Base-by-base conservation (phyloP, 2,113 vertebrate genomes). In the Tretioscincus oriximinensis region DNA sequence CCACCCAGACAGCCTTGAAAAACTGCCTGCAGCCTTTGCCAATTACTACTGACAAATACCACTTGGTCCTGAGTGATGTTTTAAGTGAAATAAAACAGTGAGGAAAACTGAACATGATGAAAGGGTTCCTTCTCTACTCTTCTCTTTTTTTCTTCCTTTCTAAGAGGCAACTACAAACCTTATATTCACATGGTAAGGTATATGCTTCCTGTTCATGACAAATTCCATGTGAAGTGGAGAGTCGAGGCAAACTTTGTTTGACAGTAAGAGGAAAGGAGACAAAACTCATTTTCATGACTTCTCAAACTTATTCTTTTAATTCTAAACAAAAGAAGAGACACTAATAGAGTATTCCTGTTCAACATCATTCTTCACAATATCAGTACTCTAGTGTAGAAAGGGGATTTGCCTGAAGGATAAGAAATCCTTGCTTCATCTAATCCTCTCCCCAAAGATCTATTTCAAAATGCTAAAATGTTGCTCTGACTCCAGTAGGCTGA, bases 11-110 rank as follows among this genome's bases (percentile, higher is more conserved):
- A 64, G 88, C 89, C 92, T 92, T 63, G 92, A 89, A 93, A 58
- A 93, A 92, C 81, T 20, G 90, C 94, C 94, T 91, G 86, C 81
- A 83, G 94, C 91, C 0, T 67, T 89, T 80, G 90, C 92, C 92
- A 91, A 87, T 91, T 93, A 92, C 87, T 74, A 82, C 93, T 95
- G 94, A 96, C 94, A 95, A 90, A 94, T 80, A 87, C 92, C 95
- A 92, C 94, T 93, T 94, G 94, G 86, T 90, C 6, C 81, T 88
- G 93, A 95, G 93, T 89, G 91, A 94, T 90, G 92, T 77, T 83
- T 84, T 83, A 67, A 91, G 91, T 92, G 92, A 95, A 93, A 94
- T 88, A 93, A 94, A 95, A 87, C 91, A 92, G 92, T 2, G 85
- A 87, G 73, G 90, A 91, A 86, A 87, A 77, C 66, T 26, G 90